Evolutionary conservation across 2,797 vertebrate genomes (phyloP), one percentile per base, ranked within the genome.

Genomic region (Intellagama lesueurii): DNA sequence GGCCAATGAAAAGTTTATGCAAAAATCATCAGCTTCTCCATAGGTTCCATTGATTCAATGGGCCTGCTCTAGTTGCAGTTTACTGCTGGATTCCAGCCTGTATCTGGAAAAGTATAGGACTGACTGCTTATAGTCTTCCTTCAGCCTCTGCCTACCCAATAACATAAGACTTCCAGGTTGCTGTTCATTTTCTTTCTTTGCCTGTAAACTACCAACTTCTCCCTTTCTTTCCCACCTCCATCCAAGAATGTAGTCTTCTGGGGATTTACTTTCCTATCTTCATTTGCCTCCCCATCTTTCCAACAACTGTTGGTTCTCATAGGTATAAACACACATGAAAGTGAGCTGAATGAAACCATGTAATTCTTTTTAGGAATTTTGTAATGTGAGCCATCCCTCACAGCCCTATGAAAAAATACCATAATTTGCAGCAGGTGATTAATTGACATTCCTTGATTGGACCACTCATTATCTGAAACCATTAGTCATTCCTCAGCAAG

Each of bases 381-480:
- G 70, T 82, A 75, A 88, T 35, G 30, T 32, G 56, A 82, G 64
- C 87, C 30, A 44, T 56, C 28, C 80, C 52, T 88, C 56, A 75
- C 47, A 73, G 70, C 83, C n/a, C n/a, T 35, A 75, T 56, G n/a
- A 66, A 11, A 22, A 75, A 75, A 72, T 75, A 88, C 40, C 81
- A 88, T 52, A 82, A 64, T 88, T 88, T 82, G 70, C 80, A 88
- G 52, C 64, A 75, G 52, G 52, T 75, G 80, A 75, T 82, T 88
- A 82, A 88, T 88, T 82, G 82, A 64, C 70, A 82, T 72, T 82
- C 52, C 87, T 82, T 88, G 86, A 88, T 28, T 82, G 72, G 87
- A 26, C 87, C 70, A 82, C 70, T 69, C 52, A 69, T 82, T 88
- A 81, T 64, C 70, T 64, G 68, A 60, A 66, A 87, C 19, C 70